Conservation (phyloP, 2,113 vertebrate genomes). For the Dissostichus mawsoni region DNA sequence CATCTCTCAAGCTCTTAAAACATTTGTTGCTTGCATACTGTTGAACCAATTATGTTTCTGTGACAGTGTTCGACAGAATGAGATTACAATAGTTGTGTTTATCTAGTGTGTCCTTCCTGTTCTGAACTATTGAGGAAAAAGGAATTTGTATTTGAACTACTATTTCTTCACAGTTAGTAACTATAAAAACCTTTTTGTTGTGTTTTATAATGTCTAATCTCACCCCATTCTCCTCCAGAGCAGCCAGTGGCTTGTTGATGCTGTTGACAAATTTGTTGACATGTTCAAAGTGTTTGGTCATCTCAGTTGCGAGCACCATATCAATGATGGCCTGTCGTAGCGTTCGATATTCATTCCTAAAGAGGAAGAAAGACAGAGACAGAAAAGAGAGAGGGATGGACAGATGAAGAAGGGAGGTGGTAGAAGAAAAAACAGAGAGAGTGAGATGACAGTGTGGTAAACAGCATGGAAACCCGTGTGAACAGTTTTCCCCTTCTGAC, state of each 20-base stretch:
- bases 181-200: background rate
- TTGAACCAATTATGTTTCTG: background rate
- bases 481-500: conserved; percentile 69
- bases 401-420: background rate
- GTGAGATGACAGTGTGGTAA: conserved; percentile 62
- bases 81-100: conserved; percentile 10
- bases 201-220: conserved; percentile 60
- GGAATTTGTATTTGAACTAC: conserved; percentile 12
- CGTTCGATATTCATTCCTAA: conserved; percentile 95
- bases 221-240: conserved; percentile 92
- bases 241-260: conserved; percentile 95
- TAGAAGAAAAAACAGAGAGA: conserved; percentile 22
- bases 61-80: conserved; percentile 13
- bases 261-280: conserved; percentile 99
- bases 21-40: conserved; percentile 8
- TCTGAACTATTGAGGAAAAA: conserved; percentile 27
- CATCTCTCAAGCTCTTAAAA: conserved; percentile 12
- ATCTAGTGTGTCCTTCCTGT: conserved; percentile 16
- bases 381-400: conserved; percentile 16
- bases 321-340: conserved; percentile 96
- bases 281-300: conserved; percentile 99
- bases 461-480: conserved; percentile 66
- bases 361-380: conserved; percentile 10
- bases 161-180: conserved; percentile 16
- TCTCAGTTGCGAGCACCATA: conserved; percentile 98